phyloP scores from a whole-genome alignment of 2,888 invertebrate genomes.

The Hylaea fasciaria region DNA sequence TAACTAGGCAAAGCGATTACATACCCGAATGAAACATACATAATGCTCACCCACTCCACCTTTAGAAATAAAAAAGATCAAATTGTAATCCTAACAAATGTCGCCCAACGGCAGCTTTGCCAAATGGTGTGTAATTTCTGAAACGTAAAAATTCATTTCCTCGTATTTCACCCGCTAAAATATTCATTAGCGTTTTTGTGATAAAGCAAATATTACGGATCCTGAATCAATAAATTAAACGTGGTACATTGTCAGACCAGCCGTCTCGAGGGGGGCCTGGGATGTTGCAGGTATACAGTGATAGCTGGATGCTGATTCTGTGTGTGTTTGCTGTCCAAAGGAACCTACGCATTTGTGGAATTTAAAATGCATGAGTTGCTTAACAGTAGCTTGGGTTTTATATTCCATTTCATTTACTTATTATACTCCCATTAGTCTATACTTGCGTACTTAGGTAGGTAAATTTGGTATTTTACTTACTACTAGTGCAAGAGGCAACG shows the following conservation, averaged over 20 bases:
- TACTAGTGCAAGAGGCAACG: too few relatives aligned
- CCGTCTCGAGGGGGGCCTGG: constrained; percentile 14
- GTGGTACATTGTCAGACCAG: constrained; percentile 13
- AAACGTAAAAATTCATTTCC: constrained; percentile 39
- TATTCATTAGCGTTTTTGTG: constrained; percentile 41
- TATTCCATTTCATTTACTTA: too few relatives aligned
- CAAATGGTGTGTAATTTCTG: constrained; percentile 40
- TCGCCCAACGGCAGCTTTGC: constrained; percentile 32
- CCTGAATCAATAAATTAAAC: constrained; percentile 38
- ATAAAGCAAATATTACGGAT: constrained; percentile 39
- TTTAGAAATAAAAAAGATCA: constrained; percentile 19
- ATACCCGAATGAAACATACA: constrained; percentile 1
- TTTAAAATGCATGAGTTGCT: too few relatives aligned
- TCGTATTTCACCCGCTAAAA: constrained; percentile 34
- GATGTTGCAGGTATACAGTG: constrained; percentile 9
- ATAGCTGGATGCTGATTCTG: too few relatives aligned
- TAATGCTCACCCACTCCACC: constrained; percentile 14
- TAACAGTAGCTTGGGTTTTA: too few relatives aligned
- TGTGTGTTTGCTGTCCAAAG: neutral
- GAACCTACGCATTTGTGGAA: too few relatives aligned
- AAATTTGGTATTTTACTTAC: too few relatives aligned
- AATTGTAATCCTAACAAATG: constrained; percentile 38
- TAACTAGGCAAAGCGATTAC: too few relatives aligned
- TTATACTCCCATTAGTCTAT: too few relatives aligned
- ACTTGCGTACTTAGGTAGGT: too few relatives aligned